Conservation (phyloP, 2,113 vertebrate genomes). For the Neolamprologus sp. region DNA sequence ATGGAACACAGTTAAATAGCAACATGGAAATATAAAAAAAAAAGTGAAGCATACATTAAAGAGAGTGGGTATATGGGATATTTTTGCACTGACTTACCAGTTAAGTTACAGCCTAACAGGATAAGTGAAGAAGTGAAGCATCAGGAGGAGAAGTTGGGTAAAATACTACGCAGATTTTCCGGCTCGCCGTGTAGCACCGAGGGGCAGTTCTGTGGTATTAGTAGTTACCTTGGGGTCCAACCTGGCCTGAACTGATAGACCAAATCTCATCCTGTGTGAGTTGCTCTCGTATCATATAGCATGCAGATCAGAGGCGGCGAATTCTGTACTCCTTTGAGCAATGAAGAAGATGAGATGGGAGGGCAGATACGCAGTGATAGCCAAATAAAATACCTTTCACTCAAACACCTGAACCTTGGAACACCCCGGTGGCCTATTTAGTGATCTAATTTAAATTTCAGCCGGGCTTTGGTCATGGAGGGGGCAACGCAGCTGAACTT, state of each 20-base stretch:
- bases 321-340: slow-evolving; percentile 21
- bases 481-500: not conserved
- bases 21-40: not conserved
- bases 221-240: not conserved
- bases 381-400: slow-evolving; percentile 25
- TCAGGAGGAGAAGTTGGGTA: not conserved
- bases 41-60: not conserved
- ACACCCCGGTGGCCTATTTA: not conserved
- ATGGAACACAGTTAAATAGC: not conserved
- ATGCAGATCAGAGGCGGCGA: not conserved
- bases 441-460: slow-evolving; percentile 15
- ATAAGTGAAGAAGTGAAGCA: not conserved
- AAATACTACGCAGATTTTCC: not conserved
- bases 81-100: not conserved
- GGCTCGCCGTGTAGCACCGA: not conserved
- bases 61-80: not conserved
- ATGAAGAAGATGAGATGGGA: slow-evolving; percentile 15
- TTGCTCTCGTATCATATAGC: not conserved
- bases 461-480: not conserved
- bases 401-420: slow-evolving; percentile 8
- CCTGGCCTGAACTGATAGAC: slow-evolving; percentile 15
- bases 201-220: not conserved
- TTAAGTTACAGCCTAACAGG: not conserved
- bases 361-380: slow-evolving; percentile 8
- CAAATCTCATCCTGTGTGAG: not conserved